phyloP scores from a whole-genome alignment of 2,113 vertebrate genomes.

The Crotalus helleri region DNA sequence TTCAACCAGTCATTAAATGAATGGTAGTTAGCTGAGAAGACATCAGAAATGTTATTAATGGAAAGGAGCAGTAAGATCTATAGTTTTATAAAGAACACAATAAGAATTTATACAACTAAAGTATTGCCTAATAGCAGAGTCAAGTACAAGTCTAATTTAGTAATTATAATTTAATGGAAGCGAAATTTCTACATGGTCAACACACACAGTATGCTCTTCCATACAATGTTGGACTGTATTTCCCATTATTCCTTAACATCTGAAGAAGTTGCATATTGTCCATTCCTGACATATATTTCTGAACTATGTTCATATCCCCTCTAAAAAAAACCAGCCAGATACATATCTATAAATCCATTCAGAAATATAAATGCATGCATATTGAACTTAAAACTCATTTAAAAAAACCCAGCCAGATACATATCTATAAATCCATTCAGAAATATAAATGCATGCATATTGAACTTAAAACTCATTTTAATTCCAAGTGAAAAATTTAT shows the following conservation, averaged over 20 bases:
- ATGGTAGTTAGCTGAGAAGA: neutral
- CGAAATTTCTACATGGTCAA: neutral
- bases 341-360: neutral
- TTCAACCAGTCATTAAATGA: neutral
- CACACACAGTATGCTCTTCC: neutral
- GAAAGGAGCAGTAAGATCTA: neutral
- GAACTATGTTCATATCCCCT: neutral
- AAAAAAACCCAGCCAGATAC: neutral
- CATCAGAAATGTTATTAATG: neutral
- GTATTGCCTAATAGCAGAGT: neutral
- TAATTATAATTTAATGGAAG: neutral
- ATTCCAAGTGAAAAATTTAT: neutral
- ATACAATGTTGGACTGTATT: neutral
- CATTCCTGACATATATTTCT: neutral
- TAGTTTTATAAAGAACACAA: neutral
- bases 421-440: neutral
- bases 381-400: neutral
- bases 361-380: neutral
- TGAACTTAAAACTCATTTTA: neutral
- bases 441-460: neutral
- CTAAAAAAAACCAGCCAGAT: neutral
- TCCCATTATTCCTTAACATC: neutral
- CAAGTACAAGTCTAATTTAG: neutral
- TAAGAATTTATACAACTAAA: neutral
- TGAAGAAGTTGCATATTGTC: neutral